phyloP scores from a whole-genome alignment of 2,113 vertebrate species.

The Ancistrus triradiatus region DNA sequence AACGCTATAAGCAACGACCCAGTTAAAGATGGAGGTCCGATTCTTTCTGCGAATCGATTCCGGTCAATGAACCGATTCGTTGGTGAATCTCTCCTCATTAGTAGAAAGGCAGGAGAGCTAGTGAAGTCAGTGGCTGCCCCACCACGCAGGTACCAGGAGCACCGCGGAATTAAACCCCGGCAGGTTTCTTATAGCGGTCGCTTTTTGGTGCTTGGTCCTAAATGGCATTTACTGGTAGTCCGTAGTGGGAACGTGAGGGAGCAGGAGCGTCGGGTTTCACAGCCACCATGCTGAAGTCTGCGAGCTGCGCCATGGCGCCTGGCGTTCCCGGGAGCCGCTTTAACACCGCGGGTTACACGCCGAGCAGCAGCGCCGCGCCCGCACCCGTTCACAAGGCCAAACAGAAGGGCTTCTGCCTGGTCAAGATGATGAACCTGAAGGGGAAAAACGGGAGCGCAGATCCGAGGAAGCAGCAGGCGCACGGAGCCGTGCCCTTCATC shows the following conservation, averaged over 20 bases:
- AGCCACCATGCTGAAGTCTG: conserved; percentile 9
- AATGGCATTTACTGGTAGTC: neutral
- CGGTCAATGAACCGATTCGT: conserved; percentile 12
- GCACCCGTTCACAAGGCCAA: conserved; percentile 69
- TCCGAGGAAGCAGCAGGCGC: conserved; percentile 54
- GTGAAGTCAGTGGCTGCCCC: conserved; percentile 5
- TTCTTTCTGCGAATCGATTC: neutral
- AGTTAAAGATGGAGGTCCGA: neutral
- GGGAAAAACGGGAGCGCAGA: conserved; percentile 73
- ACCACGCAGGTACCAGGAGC: neutral
- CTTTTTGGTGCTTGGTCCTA: neutral
- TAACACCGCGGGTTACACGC: conserved; percentile 30
- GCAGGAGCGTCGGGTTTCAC: neutral
- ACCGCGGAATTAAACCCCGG: neutral
- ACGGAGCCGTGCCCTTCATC: conserved; percentile 88
- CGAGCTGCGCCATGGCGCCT: conserved; percentile 10
- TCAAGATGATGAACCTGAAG: conserved; percentile 84
- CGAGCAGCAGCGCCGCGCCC: conserved; percentile 63
- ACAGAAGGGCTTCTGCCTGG: conserved; percentile 88
- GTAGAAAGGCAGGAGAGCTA: conserved; percentile 4
- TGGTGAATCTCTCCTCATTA: neutral
- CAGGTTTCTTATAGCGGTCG: neutral
- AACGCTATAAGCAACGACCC: too few species aligned
- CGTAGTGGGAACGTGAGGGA: too few species aligned
- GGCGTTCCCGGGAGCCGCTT: conserved; percentile 70